A percentile compares a stretch with the other conserved stretches of the same genome.
Evolutionary conservation across 2,888 invertebrate species (phyloP).

Genomic region (Ptilodon capucinus): DNA sequence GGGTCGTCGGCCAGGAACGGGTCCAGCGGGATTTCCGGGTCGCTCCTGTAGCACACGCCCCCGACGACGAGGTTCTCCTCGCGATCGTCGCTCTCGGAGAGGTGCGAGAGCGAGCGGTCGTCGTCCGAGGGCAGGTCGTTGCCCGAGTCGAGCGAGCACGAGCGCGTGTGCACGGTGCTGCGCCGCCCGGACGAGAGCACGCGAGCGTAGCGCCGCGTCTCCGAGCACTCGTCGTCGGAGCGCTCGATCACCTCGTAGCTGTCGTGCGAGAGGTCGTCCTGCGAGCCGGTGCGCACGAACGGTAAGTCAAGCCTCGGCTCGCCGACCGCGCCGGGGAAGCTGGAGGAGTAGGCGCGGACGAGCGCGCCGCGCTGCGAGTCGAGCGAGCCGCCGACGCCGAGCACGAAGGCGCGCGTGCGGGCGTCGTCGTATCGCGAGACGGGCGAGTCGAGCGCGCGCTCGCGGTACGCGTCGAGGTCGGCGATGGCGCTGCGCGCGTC

Average conservation of each 20-base stretch:
- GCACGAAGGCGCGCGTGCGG: conserved; percentile 79
- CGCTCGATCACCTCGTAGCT: conserved; percentile 93
- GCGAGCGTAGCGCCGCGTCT: conserved; percentile 55
- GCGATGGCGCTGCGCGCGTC: conserved; percentile 55
- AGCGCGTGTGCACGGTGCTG: conserved; percentile 78
- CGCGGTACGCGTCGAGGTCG: conserved; percentile 60
- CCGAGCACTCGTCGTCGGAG: conserved; percentile 84
- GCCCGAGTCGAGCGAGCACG: conserved; percentile 89
- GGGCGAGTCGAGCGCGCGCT: conserved; percentile 85
- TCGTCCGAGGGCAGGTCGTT: conserved; percentile 90
- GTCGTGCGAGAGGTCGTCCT: conserved; percentile 94
- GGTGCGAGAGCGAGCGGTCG: conserved; percentile 83
- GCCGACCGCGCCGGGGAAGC: conserved; percentile 91
- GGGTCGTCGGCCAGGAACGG: conserved; percentile 91
- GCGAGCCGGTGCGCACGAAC: conserved; percentile 87
- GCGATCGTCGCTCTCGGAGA: conserved; percentile 77
- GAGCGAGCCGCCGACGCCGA: conserved; percentile 78
- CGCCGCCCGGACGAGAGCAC: conserved; percentile 52
- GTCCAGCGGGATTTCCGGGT: conserved; percentile 87
- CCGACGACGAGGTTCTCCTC: conserved; percentile 82
- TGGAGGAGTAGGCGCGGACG: conserved; percentile 91
- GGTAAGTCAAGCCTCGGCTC: conserved; percentile 86
- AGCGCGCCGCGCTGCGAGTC: conserved; percentile 86
- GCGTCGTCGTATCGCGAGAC: conserved; percentile 85
- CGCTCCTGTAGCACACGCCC: conserved; percentile 85